Conservation (phyloP, 2,113 vertebrate species). For the Acinonyx jubatus region DNA sequence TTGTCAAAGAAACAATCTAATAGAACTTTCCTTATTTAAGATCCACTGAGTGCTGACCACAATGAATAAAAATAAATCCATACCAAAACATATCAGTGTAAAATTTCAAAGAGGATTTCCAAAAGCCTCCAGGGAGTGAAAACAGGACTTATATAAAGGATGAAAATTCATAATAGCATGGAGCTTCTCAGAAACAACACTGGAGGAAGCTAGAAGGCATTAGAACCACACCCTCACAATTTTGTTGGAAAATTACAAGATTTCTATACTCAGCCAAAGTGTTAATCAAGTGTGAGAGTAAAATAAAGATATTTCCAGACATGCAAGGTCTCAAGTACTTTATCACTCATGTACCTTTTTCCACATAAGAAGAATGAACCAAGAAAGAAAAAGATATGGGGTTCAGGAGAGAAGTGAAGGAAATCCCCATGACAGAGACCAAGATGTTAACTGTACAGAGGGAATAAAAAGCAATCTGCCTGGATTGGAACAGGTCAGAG, state of each 20-base stretch:
- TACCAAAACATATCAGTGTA: background rate
- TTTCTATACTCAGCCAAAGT: background rate
- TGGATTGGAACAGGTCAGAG: background rate
- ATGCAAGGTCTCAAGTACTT: background rate
- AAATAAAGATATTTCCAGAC: background rate
- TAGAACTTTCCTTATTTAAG: background rate
- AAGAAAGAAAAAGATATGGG: background rate
- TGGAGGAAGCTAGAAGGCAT: background rate
- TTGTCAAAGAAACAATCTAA: background rate
- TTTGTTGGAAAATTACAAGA: background rate
- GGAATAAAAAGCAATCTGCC: background rate
- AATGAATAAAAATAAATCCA: background rate
- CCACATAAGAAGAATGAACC: background rate
- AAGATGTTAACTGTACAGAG: background rate
- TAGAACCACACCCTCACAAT: background rate
- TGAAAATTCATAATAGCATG: background rate
- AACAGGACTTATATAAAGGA: background rate
- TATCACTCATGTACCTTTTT: background rate
- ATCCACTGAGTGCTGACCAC: background rate
- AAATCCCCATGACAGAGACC: background rate
- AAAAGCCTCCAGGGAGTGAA: background rate
- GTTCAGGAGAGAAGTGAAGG: background rate
- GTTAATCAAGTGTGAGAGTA: background rate
- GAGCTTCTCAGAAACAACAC: background rate
- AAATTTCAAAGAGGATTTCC: background rate